Percentiles rank a stretch among this genome's conserved stretches.
Conservation (phyloP, 1,140 invertebrate genomes). For the Caenorhabditis latens region DNA sequence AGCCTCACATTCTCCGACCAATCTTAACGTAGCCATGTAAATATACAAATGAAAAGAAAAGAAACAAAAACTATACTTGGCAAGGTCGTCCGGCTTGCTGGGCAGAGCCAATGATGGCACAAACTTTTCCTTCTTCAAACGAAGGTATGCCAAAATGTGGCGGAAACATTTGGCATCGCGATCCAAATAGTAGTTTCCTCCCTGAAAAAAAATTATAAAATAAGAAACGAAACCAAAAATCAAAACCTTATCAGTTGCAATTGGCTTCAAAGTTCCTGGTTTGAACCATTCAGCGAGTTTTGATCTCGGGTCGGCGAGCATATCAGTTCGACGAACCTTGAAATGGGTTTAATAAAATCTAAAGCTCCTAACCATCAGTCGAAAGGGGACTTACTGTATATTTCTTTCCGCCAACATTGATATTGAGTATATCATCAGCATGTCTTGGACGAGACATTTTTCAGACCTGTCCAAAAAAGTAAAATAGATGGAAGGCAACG, state of each 20-base stretch:
- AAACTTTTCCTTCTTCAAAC: conserved; percentile 77
- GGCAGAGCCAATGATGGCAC: conserved; percentile 73
- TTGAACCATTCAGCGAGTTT: conserved; percentile 73
- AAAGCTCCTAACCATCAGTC: neutral
- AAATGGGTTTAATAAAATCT: conserved; percentile 1
- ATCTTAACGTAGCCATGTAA: conserved; percentile 61
- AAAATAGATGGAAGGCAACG: neutral
- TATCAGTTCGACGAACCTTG: conserved; percentile 74
- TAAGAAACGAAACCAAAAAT: neutral
- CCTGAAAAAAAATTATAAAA: conserved; percentile 31
- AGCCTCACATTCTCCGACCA: conserved; percentile 77
- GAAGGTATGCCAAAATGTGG: conserved; percentile 75
- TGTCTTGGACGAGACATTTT: conserved; percentile 64
- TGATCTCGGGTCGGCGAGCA: conserved; percentile 75
- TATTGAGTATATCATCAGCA: conserved; percentile 73
- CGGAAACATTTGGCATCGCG: conserved; percentile 75
- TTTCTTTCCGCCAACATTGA: conserved; percentile 77
- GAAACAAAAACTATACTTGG: conserved; percentile 68
- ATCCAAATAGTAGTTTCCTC: conserved; percentile 75
- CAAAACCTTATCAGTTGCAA: conserved; percentile 73
- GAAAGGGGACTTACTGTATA: conserved; percentile 69
- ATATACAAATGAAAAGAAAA: neutral
- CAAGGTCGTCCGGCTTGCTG: conserved; percentile 77
- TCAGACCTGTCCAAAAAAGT: neutral
- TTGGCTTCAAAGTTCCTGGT: conserved; percentile 68